These are phyloP conservation scores for Anguilla pacifica DNA, from an alignment of 2,797 vertebrate genomes.

Conservation along the genomic window DNA sequence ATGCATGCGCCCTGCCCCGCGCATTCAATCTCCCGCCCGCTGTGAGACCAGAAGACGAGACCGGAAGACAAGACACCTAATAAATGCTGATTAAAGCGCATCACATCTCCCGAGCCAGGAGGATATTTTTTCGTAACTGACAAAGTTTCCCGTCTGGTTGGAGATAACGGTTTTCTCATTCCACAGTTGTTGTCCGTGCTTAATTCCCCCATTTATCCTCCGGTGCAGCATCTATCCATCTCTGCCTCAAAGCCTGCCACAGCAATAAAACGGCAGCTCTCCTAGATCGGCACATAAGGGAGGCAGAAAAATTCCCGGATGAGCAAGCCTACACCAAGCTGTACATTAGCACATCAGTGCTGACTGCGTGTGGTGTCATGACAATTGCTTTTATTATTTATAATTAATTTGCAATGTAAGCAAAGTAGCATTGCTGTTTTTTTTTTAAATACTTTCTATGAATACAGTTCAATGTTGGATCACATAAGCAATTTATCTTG, in stretches of 20 bases:
- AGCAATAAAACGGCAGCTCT: background rate
- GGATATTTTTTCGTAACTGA: background rate
- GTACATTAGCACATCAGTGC: background rate
- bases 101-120: background rate
- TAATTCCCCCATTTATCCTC: constrained; percentile 6
- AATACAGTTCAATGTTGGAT: background rate
- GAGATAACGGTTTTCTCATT: background rate
- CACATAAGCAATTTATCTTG: background rate
- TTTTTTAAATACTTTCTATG: background rate
- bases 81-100: constrained; percentile 1
- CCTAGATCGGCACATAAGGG: background rate
- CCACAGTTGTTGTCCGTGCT: background rate
- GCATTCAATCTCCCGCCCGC: background rate
- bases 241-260: background rate
- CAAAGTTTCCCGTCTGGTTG: background rate
- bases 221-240: constrained; percentile 4
- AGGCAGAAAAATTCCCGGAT: background rate
- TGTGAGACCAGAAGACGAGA: background rate
- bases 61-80: background rate
- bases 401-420: background rate
- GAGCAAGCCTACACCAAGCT: background rate
- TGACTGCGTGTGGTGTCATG: background rate
- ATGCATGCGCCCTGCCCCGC: background rate
- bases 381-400: background rate
- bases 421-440: background rate